Conservation (phyloP, 92 coral and sea anemone genomes). For the Scolanthus callimorphus region DNA sequence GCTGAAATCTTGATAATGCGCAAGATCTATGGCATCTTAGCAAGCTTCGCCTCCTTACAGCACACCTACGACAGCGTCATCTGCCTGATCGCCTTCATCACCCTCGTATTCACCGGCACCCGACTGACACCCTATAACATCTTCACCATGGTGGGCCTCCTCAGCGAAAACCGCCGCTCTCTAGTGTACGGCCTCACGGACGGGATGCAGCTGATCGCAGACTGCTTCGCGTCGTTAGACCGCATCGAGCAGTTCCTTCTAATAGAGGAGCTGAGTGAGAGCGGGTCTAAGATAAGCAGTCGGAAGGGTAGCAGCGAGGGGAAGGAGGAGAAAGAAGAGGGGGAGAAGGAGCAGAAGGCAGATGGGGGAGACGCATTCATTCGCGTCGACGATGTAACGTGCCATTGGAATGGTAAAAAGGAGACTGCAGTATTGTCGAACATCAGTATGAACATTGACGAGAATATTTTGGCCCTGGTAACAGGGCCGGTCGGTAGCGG, state of each 20-base stretch:
- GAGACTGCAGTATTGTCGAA: conserved; percentile 74
- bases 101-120: conserved; percentile 85
- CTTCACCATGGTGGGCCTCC: conserved; percentile 86
- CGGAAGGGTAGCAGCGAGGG: conserved; percentile 6
- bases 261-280: conserved; percentile 67
- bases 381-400: conserved; percentile 49
- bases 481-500: conserved; percentile 90
- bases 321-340: conserved; percentile 8
- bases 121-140: conserved; percentile 83
- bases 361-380: conserved; percentile 21
- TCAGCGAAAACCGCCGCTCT: conserved; percentile 85
- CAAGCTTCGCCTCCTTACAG: conserved; percentile 84
- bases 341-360: conserved; percentile 8
- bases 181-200: conserved; percentile 86
- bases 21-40: conserved; percentile 78
- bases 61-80: conserved; percentile 90
- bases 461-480: conserved; percentile 46
- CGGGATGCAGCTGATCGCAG: conserved; percentile 91
- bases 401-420: conserved; percentile 79
- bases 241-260: conserved; percentile 75
- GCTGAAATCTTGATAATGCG: conserved; percentile 59
- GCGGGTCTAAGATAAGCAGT: conserved; percentile 3
- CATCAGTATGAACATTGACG: conserved; percentile 51
- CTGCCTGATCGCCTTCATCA: conserved; percentile 81
- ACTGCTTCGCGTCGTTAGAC: conserved; percentile 87